phyloP scores from a whole-genome alignment of 2,113 vertebrate genomes.

The Mionectes macconnelli region DNA sequence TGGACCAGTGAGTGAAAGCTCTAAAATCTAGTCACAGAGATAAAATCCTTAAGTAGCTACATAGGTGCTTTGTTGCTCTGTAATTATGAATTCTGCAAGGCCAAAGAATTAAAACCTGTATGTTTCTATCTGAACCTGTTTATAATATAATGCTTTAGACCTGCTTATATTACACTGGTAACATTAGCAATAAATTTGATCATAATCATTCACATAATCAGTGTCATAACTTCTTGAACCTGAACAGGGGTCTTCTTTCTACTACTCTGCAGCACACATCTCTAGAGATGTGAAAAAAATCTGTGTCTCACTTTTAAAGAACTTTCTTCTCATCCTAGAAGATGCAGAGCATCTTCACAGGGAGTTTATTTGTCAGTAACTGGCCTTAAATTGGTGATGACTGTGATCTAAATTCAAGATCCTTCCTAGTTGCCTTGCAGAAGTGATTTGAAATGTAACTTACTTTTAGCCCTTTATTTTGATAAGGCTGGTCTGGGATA shows the following conservation, averaged over 20 bases:
- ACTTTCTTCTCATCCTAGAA: not conserved
- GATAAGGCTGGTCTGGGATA: not conserved
- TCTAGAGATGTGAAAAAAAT: not conserved
- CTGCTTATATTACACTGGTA: not conserved
- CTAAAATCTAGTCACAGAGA: not conserved
- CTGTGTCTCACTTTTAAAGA: not conserved
- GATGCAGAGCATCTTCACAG: not conserved
- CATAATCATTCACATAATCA: not conserved
- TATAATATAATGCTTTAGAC: not conserved
- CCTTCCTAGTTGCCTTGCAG: not conserved
- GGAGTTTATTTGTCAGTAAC: not conserved
- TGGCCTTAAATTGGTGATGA: not conserved
- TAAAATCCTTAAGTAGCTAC: not conserved
- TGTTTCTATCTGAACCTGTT: not conserved
- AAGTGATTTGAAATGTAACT: not conserved
- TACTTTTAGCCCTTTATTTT: not conserved
- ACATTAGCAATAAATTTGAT: not conserved
- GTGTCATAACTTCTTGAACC: not conserved
- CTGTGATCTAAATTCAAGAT: not conserved
- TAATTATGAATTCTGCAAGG: not conserved
- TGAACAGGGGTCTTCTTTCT: not conserved
- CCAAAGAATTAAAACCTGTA: not conserved
- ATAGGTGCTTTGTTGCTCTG: not conserved
- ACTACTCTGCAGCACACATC: not conserved
- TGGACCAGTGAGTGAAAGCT: rapidly evolving